Percentiles rank a stretch among this genome's conserved stretches.
These are phyloP conservation scores for Acanthisitta chloris DNA, from an alignment of 2,113 vertebrate genomes.

Conservation along the genomic window DNA sequence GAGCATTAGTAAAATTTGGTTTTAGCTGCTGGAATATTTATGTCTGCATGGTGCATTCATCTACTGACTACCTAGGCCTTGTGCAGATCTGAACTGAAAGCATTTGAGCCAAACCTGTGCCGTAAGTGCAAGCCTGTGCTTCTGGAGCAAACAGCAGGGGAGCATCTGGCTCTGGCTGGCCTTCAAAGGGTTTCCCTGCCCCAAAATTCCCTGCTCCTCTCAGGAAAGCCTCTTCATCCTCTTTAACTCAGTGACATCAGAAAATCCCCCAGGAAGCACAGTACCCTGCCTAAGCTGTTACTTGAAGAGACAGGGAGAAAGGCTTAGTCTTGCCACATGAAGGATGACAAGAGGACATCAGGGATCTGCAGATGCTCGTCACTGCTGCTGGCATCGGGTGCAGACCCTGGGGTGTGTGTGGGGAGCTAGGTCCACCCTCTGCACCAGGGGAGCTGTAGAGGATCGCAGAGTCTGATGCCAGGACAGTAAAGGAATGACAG, in stretches of 20 bases:
- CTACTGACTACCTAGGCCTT: not conserved
- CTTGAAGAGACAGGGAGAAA: not conserved
- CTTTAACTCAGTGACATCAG: not conserved
- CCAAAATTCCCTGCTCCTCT: not conserved
- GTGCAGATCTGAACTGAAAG: rapidly evolving
- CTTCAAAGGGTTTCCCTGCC: not conserved
- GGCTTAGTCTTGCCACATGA: rapidly evolving
- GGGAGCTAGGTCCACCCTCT: not conserved
- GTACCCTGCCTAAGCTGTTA: not conserved
- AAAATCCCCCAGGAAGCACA: not conserved
- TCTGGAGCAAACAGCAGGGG: not conserved
- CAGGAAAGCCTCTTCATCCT: rapidly evolving
- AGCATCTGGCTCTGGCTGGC: not conserved
- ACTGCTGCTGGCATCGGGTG: not conserved
- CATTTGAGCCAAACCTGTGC: not conserved
- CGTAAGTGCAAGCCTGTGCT: rapidly evolving
- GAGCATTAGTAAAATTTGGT: not conserved
- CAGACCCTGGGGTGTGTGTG: rapidly evolving
- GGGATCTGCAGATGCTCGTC: not conserved
- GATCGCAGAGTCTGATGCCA: not conserved
- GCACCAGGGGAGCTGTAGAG: not conserved
- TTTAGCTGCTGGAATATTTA: not conserved
- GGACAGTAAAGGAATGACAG: not conserved
- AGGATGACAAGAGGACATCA: not conserved
- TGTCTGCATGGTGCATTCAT: rapidly evolving